Evolutionary conservation across 2,888 invertebrate species (phyloP).

Genomic region (Blomia tropicalis): DNA sequence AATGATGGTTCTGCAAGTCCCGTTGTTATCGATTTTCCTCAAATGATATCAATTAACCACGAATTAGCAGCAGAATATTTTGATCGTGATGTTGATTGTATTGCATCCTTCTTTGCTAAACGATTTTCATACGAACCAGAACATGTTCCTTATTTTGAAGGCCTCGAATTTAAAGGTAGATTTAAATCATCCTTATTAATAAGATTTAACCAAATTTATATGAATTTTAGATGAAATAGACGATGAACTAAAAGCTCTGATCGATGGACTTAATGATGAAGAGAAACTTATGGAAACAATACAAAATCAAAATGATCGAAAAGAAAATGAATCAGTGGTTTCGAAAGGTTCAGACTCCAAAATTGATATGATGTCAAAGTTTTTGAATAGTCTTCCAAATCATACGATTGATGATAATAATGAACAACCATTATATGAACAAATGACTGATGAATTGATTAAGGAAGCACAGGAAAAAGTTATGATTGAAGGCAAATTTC

Average conservation of each 20-base stretch:
- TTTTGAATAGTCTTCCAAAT: not conserved
- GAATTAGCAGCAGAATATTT: slow-evolving; percentile 48
- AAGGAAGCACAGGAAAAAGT: not conserved
- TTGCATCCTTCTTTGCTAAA: slow-evolving; percentile 73
- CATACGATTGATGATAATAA: not conserved
- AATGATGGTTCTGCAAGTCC: slow-evolving; percentile 49
- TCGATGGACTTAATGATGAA: not conserved
- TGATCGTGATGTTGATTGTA: slow-evolving; percentile 81
- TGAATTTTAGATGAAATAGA: not conserved
- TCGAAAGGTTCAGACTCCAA: not conserved
- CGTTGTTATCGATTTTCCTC: slow-evolving; percentile 90
- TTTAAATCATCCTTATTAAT: slow-evolving; percentile 2
- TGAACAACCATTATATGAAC: not conserved
- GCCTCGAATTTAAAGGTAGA: not conserved
- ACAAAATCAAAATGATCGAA: not conserved
- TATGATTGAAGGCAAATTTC: not conserved
- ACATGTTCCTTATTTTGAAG: slow-evolving; percentile 20
- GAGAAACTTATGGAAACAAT: not conserved
- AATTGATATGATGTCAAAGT: not conserved
- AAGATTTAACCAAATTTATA: not conserved
- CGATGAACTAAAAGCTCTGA: not conserved
- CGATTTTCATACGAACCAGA: slow-evolving; percentile 61
- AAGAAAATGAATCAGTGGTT: not conserved
- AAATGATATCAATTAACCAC: slow-evolving; percentile 48
- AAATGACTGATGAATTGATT: not conserved